Evolutionary conservation across 2,888 invertebrate genomes (phyloP), one percentile per base, ranked within the genome.

Genomic region (Drosophila atripex): DNA sequence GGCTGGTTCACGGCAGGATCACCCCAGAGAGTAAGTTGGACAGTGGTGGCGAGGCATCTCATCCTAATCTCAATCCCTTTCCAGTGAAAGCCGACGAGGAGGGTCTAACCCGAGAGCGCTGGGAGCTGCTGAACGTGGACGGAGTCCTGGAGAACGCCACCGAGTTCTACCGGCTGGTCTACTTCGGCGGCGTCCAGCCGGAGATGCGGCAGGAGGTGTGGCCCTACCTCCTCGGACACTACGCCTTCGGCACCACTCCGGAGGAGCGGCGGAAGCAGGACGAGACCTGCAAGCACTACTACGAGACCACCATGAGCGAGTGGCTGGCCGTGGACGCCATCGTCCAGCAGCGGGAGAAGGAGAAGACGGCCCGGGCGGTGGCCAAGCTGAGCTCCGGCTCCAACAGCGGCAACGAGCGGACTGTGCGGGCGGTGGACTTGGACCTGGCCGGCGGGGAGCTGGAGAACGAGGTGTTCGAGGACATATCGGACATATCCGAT

Each of bases 271-370:
- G 90, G 6, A 94, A 94, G 73, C 93, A 95, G 70, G 95, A 95
- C 78, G 92, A 93, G 66, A 93, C 93, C 43, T 95, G 95, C 43
- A 94, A 94, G 65, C 95, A 95, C 45, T 94, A 94, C 66, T 98
- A 97, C 84, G 97, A 98, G 91, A 95, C 95, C 6, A 96, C 96
- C 0, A 97, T 98, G 96, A 97, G 97, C 0, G 98, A 98, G 90
- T 98, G 98, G 98, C 91, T 97, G 66, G 97, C 97, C 0, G 97
- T 98, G 0, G 98, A 99, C 89, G 97, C 97, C 0, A 97, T 98
- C 71, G 97, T 98, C 0, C 92, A 94, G 51, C 96, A 97, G 88
- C 92, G 94, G 7, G 97, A 97, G 83, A 94, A 95, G 70, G 97
- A 97, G 89, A 95, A 94, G 45, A 96, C 96, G 68, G 97, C 97